Percentiles rank a stretch among this genome's conserved stretches.
Evolutionary conservation across 2,113 vertebrate genomes (phyloP).

Genomic region (Cochlearius cochlearius): DNA sequence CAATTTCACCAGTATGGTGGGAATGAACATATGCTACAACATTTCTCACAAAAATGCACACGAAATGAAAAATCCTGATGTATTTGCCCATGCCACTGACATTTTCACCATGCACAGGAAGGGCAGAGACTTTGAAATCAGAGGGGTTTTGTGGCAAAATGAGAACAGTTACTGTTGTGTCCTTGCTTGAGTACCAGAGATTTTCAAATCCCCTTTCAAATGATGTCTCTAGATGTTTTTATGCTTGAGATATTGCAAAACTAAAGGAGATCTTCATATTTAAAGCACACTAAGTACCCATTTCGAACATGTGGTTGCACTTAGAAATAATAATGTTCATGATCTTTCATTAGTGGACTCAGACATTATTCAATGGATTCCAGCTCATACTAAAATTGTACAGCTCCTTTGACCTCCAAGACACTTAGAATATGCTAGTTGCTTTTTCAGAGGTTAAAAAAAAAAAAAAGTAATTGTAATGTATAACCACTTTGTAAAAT

Average conservation of each 20-base stretch:
- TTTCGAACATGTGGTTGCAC: conserved; percentile 3
- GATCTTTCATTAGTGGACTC: conserved; percentile 24
- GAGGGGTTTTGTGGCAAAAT: background rate
- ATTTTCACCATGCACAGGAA: background rate
- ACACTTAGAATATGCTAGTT: background rate
- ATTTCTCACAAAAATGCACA: background rate
- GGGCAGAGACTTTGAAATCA: background rate
- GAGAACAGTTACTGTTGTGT: background rate
- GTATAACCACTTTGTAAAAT: background rate
- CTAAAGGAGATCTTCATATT: background rate
- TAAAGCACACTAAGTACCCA: background rate
- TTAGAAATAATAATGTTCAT: conserved; percentile 6
- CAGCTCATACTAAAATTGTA: conserved; percentile 14
- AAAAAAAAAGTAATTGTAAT: background rate
- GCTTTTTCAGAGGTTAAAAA: background rate
- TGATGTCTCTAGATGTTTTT: background rate
- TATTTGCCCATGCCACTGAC: background rate
- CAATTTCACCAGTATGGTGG: background rate
- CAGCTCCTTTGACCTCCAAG: background rate
- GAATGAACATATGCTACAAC: background rate
- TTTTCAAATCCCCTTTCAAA: background rate
- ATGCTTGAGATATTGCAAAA: background rate
- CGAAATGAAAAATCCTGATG: background rate
- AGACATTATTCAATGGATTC: conserved; percentile 11
- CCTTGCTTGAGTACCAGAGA: background rate